Evolutionary conservation across 2,113 vertebrate genomes (phyloP).

Genomic region (Prochilodus magdalenae): DNA sequence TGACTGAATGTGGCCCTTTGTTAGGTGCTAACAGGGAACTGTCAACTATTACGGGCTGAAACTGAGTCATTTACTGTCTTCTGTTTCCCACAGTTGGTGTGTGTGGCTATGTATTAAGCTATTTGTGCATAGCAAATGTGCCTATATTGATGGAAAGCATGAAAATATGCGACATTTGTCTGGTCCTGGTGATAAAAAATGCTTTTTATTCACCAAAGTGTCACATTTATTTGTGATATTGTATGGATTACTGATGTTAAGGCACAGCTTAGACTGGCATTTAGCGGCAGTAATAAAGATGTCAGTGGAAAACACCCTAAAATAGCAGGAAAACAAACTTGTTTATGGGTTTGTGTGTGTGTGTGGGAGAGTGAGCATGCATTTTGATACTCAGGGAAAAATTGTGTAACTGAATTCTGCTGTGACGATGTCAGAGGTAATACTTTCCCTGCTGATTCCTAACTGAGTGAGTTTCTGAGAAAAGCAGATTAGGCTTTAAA

Average conservation of each 20-base stretch:
- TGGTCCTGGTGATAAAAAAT: no score
- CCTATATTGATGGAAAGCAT: no score
- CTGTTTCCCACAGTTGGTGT: neutral
- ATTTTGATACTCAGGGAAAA: no score
- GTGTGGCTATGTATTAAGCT: neutral
- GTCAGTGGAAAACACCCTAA: no score
- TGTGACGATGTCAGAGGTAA: neutral
- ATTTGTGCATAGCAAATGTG: neutral
- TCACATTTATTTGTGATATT: no score
- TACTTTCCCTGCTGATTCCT: neutral
- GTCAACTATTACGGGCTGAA: neutral
- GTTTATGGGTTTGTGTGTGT: neutral
- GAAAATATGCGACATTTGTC: no score
- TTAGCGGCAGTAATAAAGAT: no score
- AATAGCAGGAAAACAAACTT: no score
- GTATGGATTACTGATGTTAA: no score
- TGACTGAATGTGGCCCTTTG: neutral
- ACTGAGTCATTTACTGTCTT: neutral
- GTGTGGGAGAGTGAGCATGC: no score
- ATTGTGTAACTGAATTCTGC: neutral
- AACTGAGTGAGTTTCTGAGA: constrained; percentile 29
- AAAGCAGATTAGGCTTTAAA: constrained; percentile 42
- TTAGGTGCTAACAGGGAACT: neutral
- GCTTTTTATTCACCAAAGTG: no score
- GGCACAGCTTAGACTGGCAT: no score